Evolutionary conservation across 2,113 vertebrate genomes (phyloP).

Genomic region (Serilophus lunatus): DNA sequence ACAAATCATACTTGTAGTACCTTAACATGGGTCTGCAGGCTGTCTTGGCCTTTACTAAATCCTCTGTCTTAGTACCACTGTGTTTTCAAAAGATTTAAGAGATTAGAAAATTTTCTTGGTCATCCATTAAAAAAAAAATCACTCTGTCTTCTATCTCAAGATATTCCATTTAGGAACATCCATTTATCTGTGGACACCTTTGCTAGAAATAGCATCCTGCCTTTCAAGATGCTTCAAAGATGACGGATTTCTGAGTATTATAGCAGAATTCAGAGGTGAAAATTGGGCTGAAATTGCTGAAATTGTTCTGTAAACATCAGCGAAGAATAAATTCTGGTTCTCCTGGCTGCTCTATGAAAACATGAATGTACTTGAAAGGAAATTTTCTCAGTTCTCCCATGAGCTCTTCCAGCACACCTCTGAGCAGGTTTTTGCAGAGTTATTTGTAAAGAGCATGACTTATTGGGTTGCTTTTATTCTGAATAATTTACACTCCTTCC

Average conservation of each 20-base stretch:
- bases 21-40: background rate
- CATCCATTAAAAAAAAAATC: background rate
- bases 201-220: background rate
- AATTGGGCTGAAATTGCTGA: background rate
- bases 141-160: background rate
- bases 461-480: conserved; percentile 6
- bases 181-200: background rate
- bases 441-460: background rate
- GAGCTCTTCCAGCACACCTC: background rate
- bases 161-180: background rate
- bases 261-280: background rate
- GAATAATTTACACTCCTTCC: conserved; percentile 12
- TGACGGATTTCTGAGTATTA: background rate
- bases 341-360: background rate
- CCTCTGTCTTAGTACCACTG: background rate
- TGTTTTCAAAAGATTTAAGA: background rate
- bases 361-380: background rate
- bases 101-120: background rate
- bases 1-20: background rate
- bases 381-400: background rate
- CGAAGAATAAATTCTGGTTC: background rate
- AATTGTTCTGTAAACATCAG: background rate
- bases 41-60: background rate
- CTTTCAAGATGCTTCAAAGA: background rate
- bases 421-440: background rate